Base-by-base conservation (phyloP, 1,140 invertebrate genomes). In the Protaetia brevitarsis region DNA sequence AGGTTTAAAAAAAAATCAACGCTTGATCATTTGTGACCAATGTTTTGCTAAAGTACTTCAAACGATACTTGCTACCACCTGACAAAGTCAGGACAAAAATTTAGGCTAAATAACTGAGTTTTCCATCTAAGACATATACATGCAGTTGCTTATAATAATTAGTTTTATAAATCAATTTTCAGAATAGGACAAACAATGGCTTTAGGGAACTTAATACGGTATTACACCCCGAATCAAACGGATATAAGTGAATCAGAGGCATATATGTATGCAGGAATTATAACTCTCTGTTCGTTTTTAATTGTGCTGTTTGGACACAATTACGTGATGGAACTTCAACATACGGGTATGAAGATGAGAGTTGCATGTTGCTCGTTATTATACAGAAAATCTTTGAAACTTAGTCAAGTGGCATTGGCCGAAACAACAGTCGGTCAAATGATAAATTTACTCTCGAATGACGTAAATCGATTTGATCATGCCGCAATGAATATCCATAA, bases 401-500 rank as follows among this genome's bases (percentile, higher is more conserved):
- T 89, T 0, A 86, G 84, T 4, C 83, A 82, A 68, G 84, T 82
- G n/a, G 88, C 91, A n/a, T 78, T 93, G 13, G 87, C 86, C 0
- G 85, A 90, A 76, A 92, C 91, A 0, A 88, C 93, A 0, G 82
- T 89, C 2, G 94, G 93, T 0, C 90, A 94, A 75, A 90, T 94
- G 60, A 88, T 96, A 0, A 97, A 96, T 77, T 81, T 96, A 0
- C 77, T 96, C 59, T 94, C 93, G 1, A 96, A 95, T 66, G 93
- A 96, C 73, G 85, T 89, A 7, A 88, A 85, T 21, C 78, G 88
- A 21, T 91, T 91, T 69, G 89, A 91, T 75, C 80, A 86, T 57
- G 85, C 85, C 0, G 80, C 85, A 0, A 80, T 87, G 64, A 87
- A 89, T 73, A 69, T 90, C 6, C 85, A 89, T 71, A 89, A 89